A percentile compares a stretch with the other conserved stretches of the same genome.
phyloP scores from a whole-genome alignment of 1,140 invertebrate species.

The Ericerus pela region DNA sequence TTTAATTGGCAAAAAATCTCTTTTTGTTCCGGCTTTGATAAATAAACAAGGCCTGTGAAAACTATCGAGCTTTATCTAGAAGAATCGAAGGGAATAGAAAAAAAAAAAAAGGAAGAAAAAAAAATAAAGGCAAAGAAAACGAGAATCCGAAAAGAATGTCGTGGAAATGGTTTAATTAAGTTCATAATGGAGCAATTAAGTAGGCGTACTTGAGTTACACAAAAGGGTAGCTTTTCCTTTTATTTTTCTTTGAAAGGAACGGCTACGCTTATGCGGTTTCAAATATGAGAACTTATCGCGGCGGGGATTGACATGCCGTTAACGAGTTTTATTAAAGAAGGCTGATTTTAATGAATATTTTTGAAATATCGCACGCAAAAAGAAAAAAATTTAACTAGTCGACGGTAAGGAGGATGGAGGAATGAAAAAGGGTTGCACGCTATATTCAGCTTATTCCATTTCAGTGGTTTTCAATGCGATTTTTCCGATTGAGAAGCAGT shows the following conservation, averaged over 20 bases:
- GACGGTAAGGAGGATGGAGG: too few species aligned
- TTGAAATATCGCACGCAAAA: constrained; percentile 9
- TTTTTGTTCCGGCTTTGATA: too few species aligned
- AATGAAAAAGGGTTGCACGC: neutral
- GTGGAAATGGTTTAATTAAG: constrained; percentile 5
- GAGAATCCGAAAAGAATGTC: constrained; percentile 6
- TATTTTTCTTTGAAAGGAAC: neutral
- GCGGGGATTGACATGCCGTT: constrained; percentile 8
- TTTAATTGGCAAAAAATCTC: too few species aligned
- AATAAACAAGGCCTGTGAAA: too few species aligned
- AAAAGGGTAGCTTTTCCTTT: constrained; percentile 10
- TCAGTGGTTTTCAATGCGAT: constrained; percentile 8
- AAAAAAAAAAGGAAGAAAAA: too few species aligned
- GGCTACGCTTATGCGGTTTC: constrained; percentile 5
- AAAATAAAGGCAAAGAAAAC: too few species aligned
- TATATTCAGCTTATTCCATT: constrained; percentile 2
- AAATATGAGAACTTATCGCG: constrained; percentile 12
- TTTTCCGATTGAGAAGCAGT: too few species aligned
- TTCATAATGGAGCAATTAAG: constrained; percentile 11
- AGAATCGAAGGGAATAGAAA: too few species aligned
- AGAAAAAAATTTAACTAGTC: too few species aligned
- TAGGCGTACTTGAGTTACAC: constrained; percentile 12
- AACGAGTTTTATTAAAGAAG: constrained; percentile 9
- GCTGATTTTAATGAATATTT: constrained; percentile 11
- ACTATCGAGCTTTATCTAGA: too few species aligned